Evolutionary conservation across 2,113 vertebrate genomes (phyloP), one percentile per base, ranked within the genome.

Genomic region (Laterallus jamaicensis): DNA sequence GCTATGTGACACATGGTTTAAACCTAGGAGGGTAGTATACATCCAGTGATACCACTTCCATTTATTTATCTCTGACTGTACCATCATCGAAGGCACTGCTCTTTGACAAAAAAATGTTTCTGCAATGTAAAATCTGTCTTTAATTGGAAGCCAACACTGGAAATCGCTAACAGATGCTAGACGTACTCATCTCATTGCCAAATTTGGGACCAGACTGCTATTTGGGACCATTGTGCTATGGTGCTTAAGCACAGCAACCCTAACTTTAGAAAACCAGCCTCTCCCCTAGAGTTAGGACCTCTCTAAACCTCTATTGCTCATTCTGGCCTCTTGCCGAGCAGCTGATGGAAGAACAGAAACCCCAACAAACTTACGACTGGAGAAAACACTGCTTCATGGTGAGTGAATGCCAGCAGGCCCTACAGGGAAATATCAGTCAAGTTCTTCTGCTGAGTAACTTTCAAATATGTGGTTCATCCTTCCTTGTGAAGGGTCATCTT

Each of bases 381-480:
- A 92, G 86, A 82, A 96, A 88, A 93, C 64, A 91, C 55, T 78
- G 79, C 59, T 91, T 95, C 50, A 37, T 64, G 71, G 83, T 37
- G 91, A 90, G 39, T 88, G 87, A 96, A 52, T 44, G 85, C 17
- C 24, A 73, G 40, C 50, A 85, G 82, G 12, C 11, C 5, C 39
- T 70, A 21, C 14, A 55, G 32, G 21, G 14, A 82, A 47, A 52
- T n/a, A 40, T 2, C 39, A 22, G 20, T 11, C 88, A 37, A 90
- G 59, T 42, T 5, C n/a, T 82, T 82, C 29, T 19, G 31, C 52
- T 54, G 28, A 67, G 29, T 42, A 66, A n/a, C 50, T 86, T 88
- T 88, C 64, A 90, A 29, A 70, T 13, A 74, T 2, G 12, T n/a
- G 44, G 35, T 40, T 90, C 74, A 28, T 69, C 55, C n/a, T 82